Base-by-base conservation (phyloP, 2,797 vertebrate species). In the Pseudochirops cupreus region DNA sequence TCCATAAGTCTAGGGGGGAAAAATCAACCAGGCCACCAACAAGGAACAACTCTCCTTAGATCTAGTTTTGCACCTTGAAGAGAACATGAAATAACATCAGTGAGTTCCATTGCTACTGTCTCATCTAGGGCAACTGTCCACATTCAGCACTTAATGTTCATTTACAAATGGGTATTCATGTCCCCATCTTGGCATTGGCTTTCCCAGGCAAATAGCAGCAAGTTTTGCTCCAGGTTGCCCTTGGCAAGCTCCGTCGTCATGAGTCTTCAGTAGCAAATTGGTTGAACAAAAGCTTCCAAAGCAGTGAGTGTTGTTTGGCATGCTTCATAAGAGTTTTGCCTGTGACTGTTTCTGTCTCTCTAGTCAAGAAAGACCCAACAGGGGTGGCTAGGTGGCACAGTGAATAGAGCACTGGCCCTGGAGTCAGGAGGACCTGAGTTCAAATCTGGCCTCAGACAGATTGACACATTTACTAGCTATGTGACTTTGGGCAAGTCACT, bases 121-220 rank as follows among this genome's bases (percentile, higher is more conserved):
- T 94, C 92, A 67, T 94, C 92, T 95, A 93, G 91, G 54, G 94
- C 67, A 82, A 24, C 67, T 93, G n/a, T 96, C 39, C 55, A 97
- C 95, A 97, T 97, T 93, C 95, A 97, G 97, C 96, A 97, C 95
- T 97, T 96, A 93, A 95, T 98, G 96, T 95, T 98, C 98, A 98
- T 95, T 98, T 95, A 98, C 29, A 94, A 96, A 92, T 96, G 97
- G 96, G 93, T 93, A 89, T 97, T 96, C 74, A 24, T 82, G 39
- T 82, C 98, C 97, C 97, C 96, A 97, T 98, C 97, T 96, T 93
- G 95, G 94, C 98, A 98, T 97, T 97, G 98, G 98, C 97, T 95
- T 97, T 98, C 97, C 96, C 97, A 98, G 97, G 98, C 98, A 99
- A 98, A 98, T 98, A 98, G 98, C 98, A 98, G 98, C 98, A 98